Percentiles rank a stretch among this genome's conserved stretches.
phyloP scores from a whole-genome alignment of 2,888 invertebrate species.

The Caenorhabditis becei region DNA sequence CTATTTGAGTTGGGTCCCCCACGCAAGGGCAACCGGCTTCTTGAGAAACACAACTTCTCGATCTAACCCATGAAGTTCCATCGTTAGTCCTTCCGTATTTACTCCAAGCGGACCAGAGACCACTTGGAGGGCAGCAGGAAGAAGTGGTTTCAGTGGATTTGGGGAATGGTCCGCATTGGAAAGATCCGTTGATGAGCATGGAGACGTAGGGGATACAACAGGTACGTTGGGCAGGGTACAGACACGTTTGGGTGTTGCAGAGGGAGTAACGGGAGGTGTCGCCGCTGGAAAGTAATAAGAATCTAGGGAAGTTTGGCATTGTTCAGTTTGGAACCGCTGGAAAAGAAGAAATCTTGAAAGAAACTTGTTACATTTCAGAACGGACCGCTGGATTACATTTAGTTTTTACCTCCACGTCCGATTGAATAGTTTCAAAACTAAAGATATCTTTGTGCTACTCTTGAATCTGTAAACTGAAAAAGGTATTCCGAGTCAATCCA shows the following conservation, averaged over 20 bases:
- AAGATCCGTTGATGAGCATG: slow-evolving; percentile 24
- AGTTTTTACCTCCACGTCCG: too few relatives aligned
- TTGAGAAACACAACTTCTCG: slow-evolving; percentile 7
- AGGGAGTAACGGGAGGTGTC: slow-evolving; percentile 20
- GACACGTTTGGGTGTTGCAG: slow-evolving; percentile 22
- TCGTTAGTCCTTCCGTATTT: slow-evolving; percentile 1
- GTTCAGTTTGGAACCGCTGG: too few relatives aligned
- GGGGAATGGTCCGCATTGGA: slow-evolving; percentile 25
- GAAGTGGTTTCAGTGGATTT: not conserved
- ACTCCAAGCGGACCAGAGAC: slow-evolving; percentile 13
- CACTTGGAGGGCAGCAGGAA: slow-evolving; percentile 7
- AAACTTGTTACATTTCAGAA: too few relatives aligned
- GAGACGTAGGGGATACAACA: slow-evolving; percentile 31
- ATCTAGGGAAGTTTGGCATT: too few relatives aligned
- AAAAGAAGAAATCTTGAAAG: too few relatives aligned
- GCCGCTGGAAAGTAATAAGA: slow-evolving; percentile 33
- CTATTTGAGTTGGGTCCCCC: not conserved
- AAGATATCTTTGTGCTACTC: too few relatives aligned
- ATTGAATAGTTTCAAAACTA: too few relatives aligned
- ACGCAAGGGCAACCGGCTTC: slow-evolving; percentile 10
- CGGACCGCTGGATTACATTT: too few relatives aligned
- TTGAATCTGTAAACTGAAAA: too few relatives aligned
- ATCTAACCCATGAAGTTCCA: not conserved
- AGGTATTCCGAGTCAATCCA: too few relatives aligned
- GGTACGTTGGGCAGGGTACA: slow-evolving; percentile 7